Percentiles rank a stretch among this genome's conserved stretches.
These are phyloP conservation scores for Drosophila pandora DNA, from an alignment of 1,140 invertebrate species.

Conservation along the genomic window DNA sequence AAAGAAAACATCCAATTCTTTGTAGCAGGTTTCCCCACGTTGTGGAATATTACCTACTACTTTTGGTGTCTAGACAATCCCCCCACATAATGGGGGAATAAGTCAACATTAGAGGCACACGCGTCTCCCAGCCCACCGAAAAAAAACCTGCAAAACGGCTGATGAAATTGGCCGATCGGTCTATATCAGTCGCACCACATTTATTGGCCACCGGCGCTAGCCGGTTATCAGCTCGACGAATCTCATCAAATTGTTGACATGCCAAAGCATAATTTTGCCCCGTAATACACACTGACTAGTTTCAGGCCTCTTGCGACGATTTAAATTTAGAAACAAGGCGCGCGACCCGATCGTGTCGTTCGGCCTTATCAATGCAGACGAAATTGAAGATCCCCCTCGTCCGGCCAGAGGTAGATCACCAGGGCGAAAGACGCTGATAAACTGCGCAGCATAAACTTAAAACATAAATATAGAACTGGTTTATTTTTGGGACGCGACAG, in stretches of 20 bases:
- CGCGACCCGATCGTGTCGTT: slow-evolving; percentile 39
- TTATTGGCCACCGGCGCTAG: slow-evolving; percentile 28
- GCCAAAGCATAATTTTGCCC: slow-evolving; percentile 13
- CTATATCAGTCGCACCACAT: slow-evolving; percentile 48
- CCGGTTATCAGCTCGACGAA: slow-evolving; percentile 40
- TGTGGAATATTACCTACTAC: slow-evolving; percentile 16
- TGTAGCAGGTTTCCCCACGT: slow-evolving; percentile 11
- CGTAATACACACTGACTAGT: slow-evolving; percentile 18
- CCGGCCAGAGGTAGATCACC: slow-evolving; percentile 5
- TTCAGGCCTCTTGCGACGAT: slow-evolving; percentile 38
- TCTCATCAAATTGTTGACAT: slow-evolving; percentile 20
- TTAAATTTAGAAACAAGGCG: slow-evolving; percentile 67
- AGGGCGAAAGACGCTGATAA: slow-evolving; percentile 47
- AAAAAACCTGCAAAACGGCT: slow-evolving; percentile 32
- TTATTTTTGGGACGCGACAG: slow-evolving; percentile 65
- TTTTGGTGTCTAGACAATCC: slow-evolving; percentile 22
- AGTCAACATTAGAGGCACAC: slow-evolving; percentile 18
- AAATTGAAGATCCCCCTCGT: slow-evolving; percentile 2
- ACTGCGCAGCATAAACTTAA: slow-evolving; percentile 77
- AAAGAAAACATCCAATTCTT: slow-evolving; percentile 24
- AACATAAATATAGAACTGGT: slow-evolving; percentile 70
- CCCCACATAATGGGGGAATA: slow-evolving; percentile 15
- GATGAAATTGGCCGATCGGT: slow-evolving; percentile 49
- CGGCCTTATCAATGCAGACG: slow-evolving; percentile 58
- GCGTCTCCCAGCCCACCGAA: slow-evolving; percentile 11